Percentiles rank a stretch among this genome's conserved stretches.
Evolutionary conservation across 2,888 invertebrate genomes (phyloP).

Genomic region (Epistrophe grossulariae): DNA sequence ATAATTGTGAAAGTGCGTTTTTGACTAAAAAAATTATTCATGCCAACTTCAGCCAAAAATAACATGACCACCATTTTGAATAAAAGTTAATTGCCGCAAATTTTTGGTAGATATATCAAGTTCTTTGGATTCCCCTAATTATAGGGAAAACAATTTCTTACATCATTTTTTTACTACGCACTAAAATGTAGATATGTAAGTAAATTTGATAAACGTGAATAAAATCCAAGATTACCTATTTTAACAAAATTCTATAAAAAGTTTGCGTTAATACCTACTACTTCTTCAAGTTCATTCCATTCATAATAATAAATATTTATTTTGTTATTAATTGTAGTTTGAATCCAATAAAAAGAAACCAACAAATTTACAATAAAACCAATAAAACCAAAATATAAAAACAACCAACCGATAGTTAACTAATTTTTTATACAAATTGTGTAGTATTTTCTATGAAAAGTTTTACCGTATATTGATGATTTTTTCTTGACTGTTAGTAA

Average conservation of each 20-base stretch:
- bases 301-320: neutral
- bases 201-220: neutral
- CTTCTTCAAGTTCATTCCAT: conserved; percentile 70
- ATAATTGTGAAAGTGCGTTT: too few species aligned
- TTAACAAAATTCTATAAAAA: neutral
- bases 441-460: conserved; percentile 71
- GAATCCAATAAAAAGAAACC: conserved; percentile 33
- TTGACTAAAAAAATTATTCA: too few species aligned
- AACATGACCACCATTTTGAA: too few species aligned
- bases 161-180: neutral
- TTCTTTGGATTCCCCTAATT: too few species aligned
- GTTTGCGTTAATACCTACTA: conserved; percentile 6
- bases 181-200: neutral
- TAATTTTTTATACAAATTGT: conserved; percentile 72
- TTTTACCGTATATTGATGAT: conserved; percentile 39
- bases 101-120: too few species aligned
- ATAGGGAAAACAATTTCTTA: neutral
- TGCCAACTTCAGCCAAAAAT: too few species aligned
- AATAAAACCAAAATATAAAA: conserved; percentile 35
- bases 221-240: neutral
- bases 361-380: conserved; percentile 67
- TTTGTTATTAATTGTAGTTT: conserved; percentile 31
- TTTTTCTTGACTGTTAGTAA: conserved; percentile 56
- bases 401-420: conserved; percentile 72
- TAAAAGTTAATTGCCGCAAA: too few species aligned